These are phyloP conservation scores for Sthenelais limicola DNA, from an alignment of 2,888 invertebrate species.

Conservation along the genomic window DNA sequence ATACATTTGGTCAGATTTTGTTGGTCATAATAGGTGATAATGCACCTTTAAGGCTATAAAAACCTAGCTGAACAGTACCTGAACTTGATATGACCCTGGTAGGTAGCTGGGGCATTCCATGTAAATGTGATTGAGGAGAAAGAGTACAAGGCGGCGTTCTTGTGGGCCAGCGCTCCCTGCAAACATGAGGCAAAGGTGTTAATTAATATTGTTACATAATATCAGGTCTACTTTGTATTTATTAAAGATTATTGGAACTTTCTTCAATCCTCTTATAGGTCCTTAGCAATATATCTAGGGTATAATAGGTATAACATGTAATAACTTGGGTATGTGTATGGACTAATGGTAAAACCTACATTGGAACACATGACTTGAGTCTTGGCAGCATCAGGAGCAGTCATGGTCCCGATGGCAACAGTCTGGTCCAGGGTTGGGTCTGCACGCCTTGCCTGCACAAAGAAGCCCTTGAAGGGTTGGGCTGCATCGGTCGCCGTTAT, in stretches of 20 bases:
- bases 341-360: not conserved
- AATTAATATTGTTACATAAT: no score
- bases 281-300: no score
- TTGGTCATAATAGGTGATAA: no score
- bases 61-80: no score
- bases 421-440: slow-evolving; percentile 4
- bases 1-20: no score
- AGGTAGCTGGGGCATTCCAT: slow-evolving; percentile 5
- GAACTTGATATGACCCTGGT: slow-evolving; percentile 12
- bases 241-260: no score
- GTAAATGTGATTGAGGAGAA: not conserved
- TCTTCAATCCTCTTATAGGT: no score
- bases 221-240: no score
- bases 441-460: slow-evolving; percentile 11
- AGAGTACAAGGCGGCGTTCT: not conserved
- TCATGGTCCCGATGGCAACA: not conserved
- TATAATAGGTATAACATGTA: no score
- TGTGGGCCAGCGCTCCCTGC: slow-evolving; percentile 3
- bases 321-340: no score
- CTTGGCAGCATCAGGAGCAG: not conserved
- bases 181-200: no score
- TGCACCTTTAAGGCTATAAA: no score
- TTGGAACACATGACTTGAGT: not conserved
- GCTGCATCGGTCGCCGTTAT: slow-evolving; percentile 8
- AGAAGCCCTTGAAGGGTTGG: not conserved